Conservation (phyloP, 2,888 invertebrate genomes). For the Vandiemenella viatica region DNA sequence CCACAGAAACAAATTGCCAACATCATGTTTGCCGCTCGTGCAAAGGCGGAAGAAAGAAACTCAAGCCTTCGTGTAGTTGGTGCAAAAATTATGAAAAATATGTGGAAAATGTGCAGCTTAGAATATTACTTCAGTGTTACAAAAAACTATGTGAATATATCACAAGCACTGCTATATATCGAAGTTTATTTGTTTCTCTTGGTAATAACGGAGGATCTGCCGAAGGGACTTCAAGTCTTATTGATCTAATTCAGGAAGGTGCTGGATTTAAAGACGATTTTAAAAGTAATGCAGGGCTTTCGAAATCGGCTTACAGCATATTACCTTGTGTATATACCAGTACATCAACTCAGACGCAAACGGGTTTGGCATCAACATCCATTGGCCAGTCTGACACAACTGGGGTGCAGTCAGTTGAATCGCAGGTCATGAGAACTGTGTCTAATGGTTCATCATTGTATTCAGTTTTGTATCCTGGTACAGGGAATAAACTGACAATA, state of each 20-base stretch:
- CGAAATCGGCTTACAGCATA: slow-evolving; percentile 59
- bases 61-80: slow-evolving; percentile 71
- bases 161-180: slow-evolving; percentile 55
- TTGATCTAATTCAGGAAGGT: slow-evolving; percentile 66
- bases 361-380: slow-evolving; percentile 22
- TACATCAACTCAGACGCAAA: slow-evolving; percentile 35
- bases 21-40: slow-evolving; percentile 80
- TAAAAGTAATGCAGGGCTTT: slow-evolving; percentile 53
- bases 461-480: slow-evolving; percentile 65
- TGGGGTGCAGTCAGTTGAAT: slow-evolving; percentile 21
- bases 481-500: slow-evolving; percentile 69
- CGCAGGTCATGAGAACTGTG: slow-evolving; percentile 27
- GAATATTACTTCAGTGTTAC: slow-evolving; percentile 73
- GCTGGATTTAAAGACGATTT: slow-evolving; percentile 62
- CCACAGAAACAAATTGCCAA: slow-evolving; percentile 62
- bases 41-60: slow-evolving; percentile 66
- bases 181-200: slow-evolving; percentile 30
- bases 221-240: slow-evolving; percentile 41
- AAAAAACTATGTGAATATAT: slow-evolving; percentile 77
- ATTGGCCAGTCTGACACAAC: slow-evolving; percentile 28
- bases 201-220: slow-evolving; percentile 26
- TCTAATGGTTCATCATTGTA: slow-evolving; percentile 48
- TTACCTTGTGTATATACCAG: slow-evolving; percentile 58
- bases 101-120: slow-evolving; percentile 63
- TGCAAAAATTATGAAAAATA: slow-evolving; percentile 74